Percentiles rank a stretch among this genome's conserved stretches.
Evolutionary conservation across 1,140 invertebrate genomes (phyloP).

Genomic region (Galendromus occidentalis): DNA sequence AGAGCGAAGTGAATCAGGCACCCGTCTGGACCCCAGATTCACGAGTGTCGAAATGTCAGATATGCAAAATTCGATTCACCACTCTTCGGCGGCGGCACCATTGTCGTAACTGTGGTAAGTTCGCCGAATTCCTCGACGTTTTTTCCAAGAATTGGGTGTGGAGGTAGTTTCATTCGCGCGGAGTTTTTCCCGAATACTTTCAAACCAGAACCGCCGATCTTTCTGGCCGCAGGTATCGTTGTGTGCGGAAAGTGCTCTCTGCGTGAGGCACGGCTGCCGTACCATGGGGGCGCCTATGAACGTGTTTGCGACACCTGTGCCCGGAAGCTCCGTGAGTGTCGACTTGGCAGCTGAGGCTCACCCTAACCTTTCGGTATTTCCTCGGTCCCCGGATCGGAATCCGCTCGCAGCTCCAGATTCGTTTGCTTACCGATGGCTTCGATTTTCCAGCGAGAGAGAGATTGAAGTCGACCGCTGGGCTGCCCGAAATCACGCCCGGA

Average conservation of each 20-base stretch:
- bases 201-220: too few species aligned
- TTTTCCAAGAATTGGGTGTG: not conserved
- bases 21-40: constrained; percentile 46
- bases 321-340: not conserved
- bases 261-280: not conserved
- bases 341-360: not conserved
- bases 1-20: constrained; percentile 26
- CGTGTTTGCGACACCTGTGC: not conserved
- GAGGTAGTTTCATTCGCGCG: too few species aligned
- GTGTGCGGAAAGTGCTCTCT: not conserved
- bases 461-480: not conserved
- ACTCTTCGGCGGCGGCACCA: constrained; percentile 51
- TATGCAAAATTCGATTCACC: constrained; percentile 47
- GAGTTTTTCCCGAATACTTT: too few species aligned
- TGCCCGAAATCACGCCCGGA: not conserved
- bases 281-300: not conserved
- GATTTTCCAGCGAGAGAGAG: not conserved
- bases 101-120: constrained; percentile 51
- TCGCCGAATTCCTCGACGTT: constrained; percentile 27
- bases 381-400: too few species aligned
- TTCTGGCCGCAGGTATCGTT: not conserved
- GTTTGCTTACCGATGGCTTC: too few species aligned
- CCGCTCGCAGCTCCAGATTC: too few species aligned
- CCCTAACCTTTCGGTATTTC: too few species aligned
- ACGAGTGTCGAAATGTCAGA: constrained; percentile 48